Evolutionary conservation across 2,113 vertebrate species (phyloP), one percentile per base, ranked within the genome.

Genomic region (Pavo muticus): DNA sequence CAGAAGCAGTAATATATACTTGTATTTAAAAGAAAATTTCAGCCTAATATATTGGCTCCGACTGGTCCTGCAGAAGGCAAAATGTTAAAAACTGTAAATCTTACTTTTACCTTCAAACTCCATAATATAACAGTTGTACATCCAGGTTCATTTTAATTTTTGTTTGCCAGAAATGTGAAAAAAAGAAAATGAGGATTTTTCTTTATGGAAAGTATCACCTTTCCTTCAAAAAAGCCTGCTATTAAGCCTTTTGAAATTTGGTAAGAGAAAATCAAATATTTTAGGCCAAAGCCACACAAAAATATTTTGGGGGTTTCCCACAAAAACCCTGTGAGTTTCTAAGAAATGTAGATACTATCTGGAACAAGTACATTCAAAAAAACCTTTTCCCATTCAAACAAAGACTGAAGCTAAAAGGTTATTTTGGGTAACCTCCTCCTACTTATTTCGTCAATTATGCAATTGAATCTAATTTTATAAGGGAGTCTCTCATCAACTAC

Each of bases 181-280:
- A 83, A 65, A 59, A 83, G 70, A 94, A 88, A 75, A 37, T 4
- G 0, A 13, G 45, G 12, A 23, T 14, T 74, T 90, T 94, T 86
- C 64, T 65, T 39, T 81, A 88, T 21, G 84, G 91, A 95, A 96
- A 94, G 68, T 95, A 95, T 92, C 95, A 90, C 39, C 50, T 95
- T 95, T 83, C 94, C 74, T 84, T 92, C 68, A 80, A 64, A 94
- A 95, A 92, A 87, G 89, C 94, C 93, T 96, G 89, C 63, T 96
- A 94, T 96, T 95, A 96, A 95, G n/a, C 54, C 92, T 95, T 96
- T 89, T 83, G 84, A 93, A 96, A 95, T 92, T 89, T 84, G 93
- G 93, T 95, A 95, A 91, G 44, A 94, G 50, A 94, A 96, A 97
- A 79, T 91, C 84, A 92, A 94, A 76, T 73, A 79, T 63, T 90